Percentiles rank a stretch among this genome's conserved stretches.
These are phyloP conservation scores for Patella pellucida DNA, from an alignment of 2,888 invertebrate species.

Conservation along the genomic window DNA sequence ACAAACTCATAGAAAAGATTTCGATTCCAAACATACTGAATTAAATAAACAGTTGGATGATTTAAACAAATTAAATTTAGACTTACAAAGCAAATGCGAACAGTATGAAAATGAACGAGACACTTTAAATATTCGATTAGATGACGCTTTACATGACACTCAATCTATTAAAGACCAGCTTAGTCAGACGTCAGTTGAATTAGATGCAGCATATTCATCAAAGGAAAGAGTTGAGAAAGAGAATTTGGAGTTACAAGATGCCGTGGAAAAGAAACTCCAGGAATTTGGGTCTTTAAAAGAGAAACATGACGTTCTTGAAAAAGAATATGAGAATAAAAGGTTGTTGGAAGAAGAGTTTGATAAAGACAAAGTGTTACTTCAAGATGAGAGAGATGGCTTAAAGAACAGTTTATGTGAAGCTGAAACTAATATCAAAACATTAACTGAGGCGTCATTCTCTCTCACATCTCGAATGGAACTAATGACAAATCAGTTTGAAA, in stretches of 20 bases:
- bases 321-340: slow-evolving; percentile 19
- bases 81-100: slow-evolving; percentile 17
- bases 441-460: not conserved
- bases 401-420: not conserved
- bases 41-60: slow-evolving; percentile 30
- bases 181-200: slow-evolving; percentile 34
- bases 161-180: slow-evolving; percentile 38
- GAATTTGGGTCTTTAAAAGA: not conserved
- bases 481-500: slow-evolving; percentile 16
- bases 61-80: slow-evolving; percentile 16
- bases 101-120: slow-evolving; percentile 33
- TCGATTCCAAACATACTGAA: slow-evolving; percentile 18
- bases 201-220: slow-evolving; percentile 25
- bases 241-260: not conserved
- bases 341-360: slow-evolving; percentile 11
- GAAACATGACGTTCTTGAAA: slow-evolving; percentile 16
- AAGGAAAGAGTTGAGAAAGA: slow-evolving; percentile 15
- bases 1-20: slow-evolving; percentile 27
- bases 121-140: slow-evolving; percentile 34
- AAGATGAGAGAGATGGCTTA: slow-evolving; percentile 1
- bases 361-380: not conserved
- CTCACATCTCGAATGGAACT: slow-evolving; percentile 11
- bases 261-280: slow-evolving; percentile 17
- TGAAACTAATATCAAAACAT: not conserved
- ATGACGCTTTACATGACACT: slow-evolving; percentile 39